Percentiles rank a stretch among this genome's conserved stretches.
These are phyloP conservation scores for Oryzias curvinotus DNA, from an alignment of 2,113 vertebrate species.

Conservation along the genomic window DNA sequence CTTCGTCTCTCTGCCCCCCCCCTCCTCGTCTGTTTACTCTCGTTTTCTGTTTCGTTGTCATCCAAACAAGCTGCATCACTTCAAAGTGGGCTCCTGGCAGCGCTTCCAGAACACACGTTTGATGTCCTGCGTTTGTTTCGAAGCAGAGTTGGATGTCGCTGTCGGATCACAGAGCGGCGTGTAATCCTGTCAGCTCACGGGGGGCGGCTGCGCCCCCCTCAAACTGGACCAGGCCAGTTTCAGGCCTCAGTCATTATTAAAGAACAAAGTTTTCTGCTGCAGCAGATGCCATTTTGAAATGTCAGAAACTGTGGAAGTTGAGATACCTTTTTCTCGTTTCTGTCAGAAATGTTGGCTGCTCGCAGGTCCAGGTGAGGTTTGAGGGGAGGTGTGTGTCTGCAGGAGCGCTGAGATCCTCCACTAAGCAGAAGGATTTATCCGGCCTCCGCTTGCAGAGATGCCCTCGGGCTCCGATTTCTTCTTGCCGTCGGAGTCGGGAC, in stretches of 20 bases:
- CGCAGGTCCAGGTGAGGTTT: conserved; percentile 7
- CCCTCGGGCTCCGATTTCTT: conserved; percentile 38
- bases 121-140: conserved; percentile 23
- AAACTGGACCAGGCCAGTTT: conserved; percentile 6
- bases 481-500: conserved; percentile 10
- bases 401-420: background rate
- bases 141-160: conserved; percentile 24
- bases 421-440: conserved; percentile 15
- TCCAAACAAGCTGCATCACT: conserved; percentile 16
- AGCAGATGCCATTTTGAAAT: too few species aligned
- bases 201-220: conserved; percentile 25
- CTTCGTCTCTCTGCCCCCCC: background rate
- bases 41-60: background rate
- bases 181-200: conserved; percentile 41
- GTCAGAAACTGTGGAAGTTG: too few species aligned
- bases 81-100: conserved; percentile 30
- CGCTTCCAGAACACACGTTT: conserved; percentile 18
- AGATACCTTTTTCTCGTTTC: too few species aligned
- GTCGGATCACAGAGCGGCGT: conserved; percentile 19
- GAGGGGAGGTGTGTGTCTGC: background rate
- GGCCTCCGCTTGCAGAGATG: conserved; percentile 20
- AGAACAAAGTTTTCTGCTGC: too few species aligned
- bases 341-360: background rate
- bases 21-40: background rate
- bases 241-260: too few species aligned